Conservation (phyloP, 2,797 vertebrate species). For the Rhinatrema bivittatum region DNA sequence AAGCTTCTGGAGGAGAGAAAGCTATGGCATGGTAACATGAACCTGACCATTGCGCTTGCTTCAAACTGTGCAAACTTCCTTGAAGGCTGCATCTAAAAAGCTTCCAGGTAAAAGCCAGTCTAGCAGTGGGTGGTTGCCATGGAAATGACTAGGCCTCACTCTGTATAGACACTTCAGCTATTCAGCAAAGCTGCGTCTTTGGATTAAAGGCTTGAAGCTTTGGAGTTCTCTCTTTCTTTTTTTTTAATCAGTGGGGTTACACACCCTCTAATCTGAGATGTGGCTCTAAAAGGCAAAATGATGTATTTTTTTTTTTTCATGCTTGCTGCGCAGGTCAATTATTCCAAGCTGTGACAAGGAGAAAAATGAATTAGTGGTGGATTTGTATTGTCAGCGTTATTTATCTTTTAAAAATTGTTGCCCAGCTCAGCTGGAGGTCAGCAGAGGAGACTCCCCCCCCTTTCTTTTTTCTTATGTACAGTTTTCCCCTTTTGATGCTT, state of each 20-base stretch:
- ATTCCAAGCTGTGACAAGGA: slow-evolving; percentile 37
- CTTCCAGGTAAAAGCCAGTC: slow-evolving; percentile 43
- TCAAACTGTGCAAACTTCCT: slow-evolving; percentile 20
- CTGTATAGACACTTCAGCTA: slow-evolving; percentile 19
- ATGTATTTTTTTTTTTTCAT: slow-evolving; percentile 1
- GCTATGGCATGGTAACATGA: neutral
- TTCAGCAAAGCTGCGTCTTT: slow-evolving; percentile 20
- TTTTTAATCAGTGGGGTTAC: slow-evolving; percentile 16
- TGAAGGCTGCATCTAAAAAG: slow-evolving; percentile 16
- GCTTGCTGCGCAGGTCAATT: slow-evolving; percentile 45
- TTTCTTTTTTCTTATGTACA: slow-evolving; percentile 11
- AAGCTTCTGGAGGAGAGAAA: neutral
- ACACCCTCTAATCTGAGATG: slow-evolving; percentile 23
- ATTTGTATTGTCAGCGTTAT: slow-evolving; percentile 40
- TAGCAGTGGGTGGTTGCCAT: too few relatives aligned
- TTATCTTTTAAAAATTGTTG: slow-evolving; percentile 42
- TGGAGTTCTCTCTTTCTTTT: slow-evolving; percentile 18
- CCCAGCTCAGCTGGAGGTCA: slow-evolving; percentile 42
- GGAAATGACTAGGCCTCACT: slow-evolving; percentile 41
- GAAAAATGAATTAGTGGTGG: slow-evolving; percentile 42
- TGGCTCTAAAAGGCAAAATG: slow-evolving; percentile 10
- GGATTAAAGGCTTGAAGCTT: slow-evolving; percentile 35
- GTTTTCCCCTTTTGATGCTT: neutral
- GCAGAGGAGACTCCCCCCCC: slow-evolving; percentile 26
- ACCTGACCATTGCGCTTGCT: neutral